Conservation (phyloP, 2,113 vertebrate species). For the Megaleporinus macrocephalus region DNA sequence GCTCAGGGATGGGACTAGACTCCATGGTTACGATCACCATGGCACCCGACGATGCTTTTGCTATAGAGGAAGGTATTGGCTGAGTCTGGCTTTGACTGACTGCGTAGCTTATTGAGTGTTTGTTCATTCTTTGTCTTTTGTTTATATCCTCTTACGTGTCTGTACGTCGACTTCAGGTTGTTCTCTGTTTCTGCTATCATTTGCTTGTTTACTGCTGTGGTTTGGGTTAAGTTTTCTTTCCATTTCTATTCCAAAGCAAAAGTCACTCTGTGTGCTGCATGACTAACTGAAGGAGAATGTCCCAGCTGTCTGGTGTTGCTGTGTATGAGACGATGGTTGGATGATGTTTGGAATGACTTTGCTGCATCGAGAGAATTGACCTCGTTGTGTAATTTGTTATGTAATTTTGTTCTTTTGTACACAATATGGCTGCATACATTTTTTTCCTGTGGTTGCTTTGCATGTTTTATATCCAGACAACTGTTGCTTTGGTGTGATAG, state of each 20-base stretch:
- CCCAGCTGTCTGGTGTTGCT: conserved; percentile 53
- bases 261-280: conserved; percentile 43
- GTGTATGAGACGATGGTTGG: neutral
- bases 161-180: conserved; percentile 18
- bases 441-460: conserved; percentile 16
- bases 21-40: conserved; percentile 70
- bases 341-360: conserved; percentile 48
- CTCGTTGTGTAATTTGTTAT: conserved; percentile 53
- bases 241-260: conserved; percentile 54
- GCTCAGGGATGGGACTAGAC: conserved; percentile 85
- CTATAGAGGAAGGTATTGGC: conserved; percentile 82
- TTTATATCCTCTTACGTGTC: neutral
- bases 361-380: conserved; percentile 20
- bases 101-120: conserved; percentile 18
- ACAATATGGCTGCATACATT: conserved; percentile 11
- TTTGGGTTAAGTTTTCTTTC: conserved; percentile 55
- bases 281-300: conserved; percentile 62
- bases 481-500: conserved; percentile 5
- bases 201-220: conserved; percentile 53
- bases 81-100: conserved; percentile 57
- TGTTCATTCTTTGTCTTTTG: conserved; percentile 32
- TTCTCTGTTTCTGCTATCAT: conserved; percentile 32
- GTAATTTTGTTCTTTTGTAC: conserved; percentile 39
- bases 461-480: conserved; percentile 16
- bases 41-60: conserved; percentile 73